Evolutionary conservation across 2,888 invertebrate species (phyloP), one percentile per base, ranked within the genome.

Genomic region (Bhutanitis thaidina): DNA sequence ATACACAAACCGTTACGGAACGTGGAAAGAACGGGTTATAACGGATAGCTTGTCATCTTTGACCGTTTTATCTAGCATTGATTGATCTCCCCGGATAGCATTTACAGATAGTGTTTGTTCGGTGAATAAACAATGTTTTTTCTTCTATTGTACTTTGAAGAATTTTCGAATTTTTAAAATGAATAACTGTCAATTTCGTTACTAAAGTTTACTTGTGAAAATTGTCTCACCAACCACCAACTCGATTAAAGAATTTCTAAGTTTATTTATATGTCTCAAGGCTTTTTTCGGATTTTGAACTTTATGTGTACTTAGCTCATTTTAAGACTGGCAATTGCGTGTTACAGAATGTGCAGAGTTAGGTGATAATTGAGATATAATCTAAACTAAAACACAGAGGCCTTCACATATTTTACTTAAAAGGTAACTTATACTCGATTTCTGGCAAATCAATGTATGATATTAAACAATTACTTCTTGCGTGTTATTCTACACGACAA

Each of bases 401-500:
- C 45, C 50, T 51, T 45, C 39, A 40, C 48, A 51, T 45, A 44
- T 44, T 39, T 50, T 20, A 35, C 27, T 45, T 30, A n/a, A 5
- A 35, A 38, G 34, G 29, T 40, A 37, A 25, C 30, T 30, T n/a
- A 12, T 45, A 45, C 15, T n/a, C n/a, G 20, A 16, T n/a, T 32
- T 14, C 20, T 20, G 29, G 37, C 32, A 37, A 46, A 32, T 37
- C 37, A 41, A 37, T 43, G 36, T 47, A 43, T 47, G 43, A 43
- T 47, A 43, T 52, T 47, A 43, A 43, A 60, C 71, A 65, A 65
- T 77, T 73, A 75, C 72, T 71, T 72, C 65, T 78, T 67, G 77
- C 78, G 71, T 79, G 79, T 67, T 57, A 55, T 52, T 56, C 58
- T 54, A 55, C 59, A 56, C 61, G 58, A 59, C 58, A 43, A 15